Base-by-base conservation (phyloP, 2,113 vertebrate species). In the Aegotheles bennettii region DNA sequence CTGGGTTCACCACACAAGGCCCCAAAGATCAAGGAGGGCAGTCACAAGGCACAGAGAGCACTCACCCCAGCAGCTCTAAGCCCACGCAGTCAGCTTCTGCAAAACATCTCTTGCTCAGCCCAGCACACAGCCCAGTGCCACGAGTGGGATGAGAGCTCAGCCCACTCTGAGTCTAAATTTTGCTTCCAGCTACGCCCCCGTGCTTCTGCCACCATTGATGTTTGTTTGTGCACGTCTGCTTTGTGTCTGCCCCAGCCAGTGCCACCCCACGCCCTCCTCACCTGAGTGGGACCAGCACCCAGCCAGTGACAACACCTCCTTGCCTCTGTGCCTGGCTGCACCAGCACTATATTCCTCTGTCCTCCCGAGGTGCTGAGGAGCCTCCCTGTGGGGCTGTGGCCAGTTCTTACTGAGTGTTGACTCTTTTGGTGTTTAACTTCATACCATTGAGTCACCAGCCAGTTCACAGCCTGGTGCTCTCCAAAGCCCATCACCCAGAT, bases 91-190 rank as follows among this genome's bases (percentile, higher is more conserved):
- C 70, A 48, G 50, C 59, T 50, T 10, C 63, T 77, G n/a, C 67
- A 64, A 11, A 47, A 4, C 81, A 31, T 28, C 10, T 0, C 36
- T n/a, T 28, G 43, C 76, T 59, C 47, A 53, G 75, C 61, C 38
- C 69, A 23, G 45, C 31, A 1, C 8, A 11, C 25, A 24, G 54
- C 60, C 43, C 42, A 4, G 13, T 14, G 61, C 36, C 68, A 5
- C 3, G 1, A 19, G 2, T 0, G 35, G 10, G 14, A 2, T 8
- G 19, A 1, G 53, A 43, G 26, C 48, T 36, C 1, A 3, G 71
- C 31, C 11, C 2, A 0, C 33, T 38, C 54, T 9, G 40, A 5
- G 18, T 6, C 23, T 36, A 23, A 3, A 25, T 53, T 45, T 56
- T n/a, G 35, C 67, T 57, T 14, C 9, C 14, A 36, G 56, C 43